Conservation (phyloP, 2,113 vertebrate species). For the Cettia cetti region DNA sequence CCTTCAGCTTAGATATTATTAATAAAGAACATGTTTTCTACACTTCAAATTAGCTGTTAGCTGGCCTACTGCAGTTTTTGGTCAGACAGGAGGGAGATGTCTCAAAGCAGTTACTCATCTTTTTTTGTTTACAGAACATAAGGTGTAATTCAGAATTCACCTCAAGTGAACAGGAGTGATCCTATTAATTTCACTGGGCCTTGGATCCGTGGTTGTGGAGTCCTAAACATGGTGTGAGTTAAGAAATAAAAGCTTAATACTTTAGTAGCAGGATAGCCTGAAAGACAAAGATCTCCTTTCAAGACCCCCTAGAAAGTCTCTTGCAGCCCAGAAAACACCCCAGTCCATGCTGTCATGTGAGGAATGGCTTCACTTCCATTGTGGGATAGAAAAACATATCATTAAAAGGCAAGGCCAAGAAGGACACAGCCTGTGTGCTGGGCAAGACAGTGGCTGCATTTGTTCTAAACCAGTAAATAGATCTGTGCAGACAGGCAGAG, state of each 20-base stretch:
- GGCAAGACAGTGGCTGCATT: not conserved
- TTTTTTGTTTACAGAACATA: not conserved
- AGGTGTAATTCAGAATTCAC: not conserved
- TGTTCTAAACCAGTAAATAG: not conserved
- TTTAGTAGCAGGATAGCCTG: not conserved
- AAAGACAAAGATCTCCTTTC: not conserved
- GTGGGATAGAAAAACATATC: not conserved
- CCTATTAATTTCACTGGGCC: not conserved
- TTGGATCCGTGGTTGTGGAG: not conserved
- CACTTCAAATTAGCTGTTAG: not conserved
- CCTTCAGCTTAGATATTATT: not conserved
- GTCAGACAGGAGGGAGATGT: not conserved
- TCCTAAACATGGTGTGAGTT: not conserved
- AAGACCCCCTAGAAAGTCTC: not conserved
- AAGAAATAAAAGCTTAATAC: not conserved
- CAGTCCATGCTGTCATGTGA: accelerated
- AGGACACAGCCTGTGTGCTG: accelerated
- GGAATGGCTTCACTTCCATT: not conserved
- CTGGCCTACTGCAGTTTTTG: not conserved
- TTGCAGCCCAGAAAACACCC: not conserved
- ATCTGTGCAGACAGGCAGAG: not conserved
- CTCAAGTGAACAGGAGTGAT: not conserved
- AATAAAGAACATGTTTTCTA: not conserved
- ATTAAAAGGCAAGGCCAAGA: not conserved
- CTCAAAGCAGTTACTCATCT: not conserved